Conservation (phyloP, 1,140 invertebrate genomes). For the Drosophila serrata region DNA sequence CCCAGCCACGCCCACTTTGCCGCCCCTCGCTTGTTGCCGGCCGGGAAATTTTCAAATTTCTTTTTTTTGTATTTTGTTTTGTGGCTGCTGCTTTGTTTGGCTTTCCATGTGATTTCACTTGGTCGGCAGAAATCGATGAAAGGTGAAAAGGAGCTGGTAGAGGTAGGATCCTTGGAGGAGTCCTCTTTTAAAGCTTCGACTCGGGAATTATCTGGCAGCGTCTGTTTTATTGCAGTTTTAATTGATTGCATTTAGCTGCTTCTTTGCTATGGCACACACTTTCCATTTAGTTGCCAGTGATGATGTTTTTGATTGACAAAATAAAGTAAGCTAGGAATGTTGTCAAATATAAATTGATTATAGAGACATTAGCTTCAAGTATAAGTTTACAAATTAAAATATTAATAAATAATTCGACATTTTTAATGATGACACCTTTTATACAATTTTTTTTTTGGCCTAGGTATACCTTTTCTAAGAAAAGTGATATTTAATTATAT, state of each 20-base stretch:
- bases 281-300: neutral
- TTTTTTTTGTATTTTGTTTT: constrained; percentile 11
- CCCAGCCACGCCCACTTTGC: constrained; percentile 16
- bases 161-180: neutral
- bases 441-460: too few relatives aligned
- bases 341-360: neutral
- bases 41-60: neutral
- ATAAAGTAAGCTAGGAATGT: neutral
- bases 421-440: too few relatives aligned
- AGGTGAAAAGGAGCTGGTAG: neutral
- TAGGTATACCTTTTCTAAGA: too few relatives aligned
- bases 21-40: constrained; percentile 31
- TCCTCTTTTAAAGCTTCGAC: constrained; percentile 1
- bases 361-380: too few relatives aligned
- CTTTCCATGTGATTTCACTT: constrained; percentile 70
- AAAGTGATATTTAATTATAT: too few relatives aligned
- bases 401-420: too few relatives aligned
- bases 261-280: neutral
- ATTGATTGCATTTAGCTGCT: constrained; percentile 39
- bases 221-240: constrained; percentile 41
- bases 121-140: constrained; percentile 56
- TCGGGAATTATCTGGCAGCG: constrained; percentile 3
- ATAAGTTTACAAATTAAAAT: too few relatives aligned
- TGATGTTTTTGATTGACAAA: neutral
- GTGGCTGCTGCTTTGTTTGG: constrained; percentile 46